Conservation (phyloP, 2,888 invertebrate species). For the Empis stercorea region DNA sequence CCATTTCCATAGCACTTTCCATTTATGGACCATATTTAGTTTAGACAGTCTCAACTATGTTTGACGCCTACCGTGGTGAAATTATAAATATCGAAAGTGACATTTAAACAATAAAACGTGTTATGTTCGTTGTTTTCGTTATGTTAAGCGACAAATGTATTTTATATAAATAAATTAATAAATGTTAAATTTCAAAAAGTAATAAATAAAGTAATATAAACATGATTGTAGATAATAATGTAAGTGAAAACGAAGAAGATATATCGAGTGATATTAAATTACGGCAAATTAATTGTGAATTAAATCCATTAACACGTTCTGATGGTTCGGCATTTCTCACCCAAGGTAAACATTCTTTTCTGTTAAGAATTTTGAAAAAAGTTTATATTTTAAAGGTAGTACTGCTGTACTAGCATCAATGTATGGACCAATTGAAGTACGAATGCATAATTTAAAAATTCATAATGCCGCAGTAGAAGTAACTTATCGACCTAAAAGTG, state of each 20-base stretch:
- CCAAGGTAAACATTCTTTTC: constrained; percentile 45
- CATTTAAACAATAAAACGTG: too few species aligned
- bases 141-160: too few species aligned
- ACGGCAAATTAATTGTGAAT: constrained; percentile 50
- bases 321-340: constrained; percentile 68
- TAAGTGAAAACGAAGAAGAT: neutral
- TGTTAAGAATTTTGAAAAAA: too few species aligned
- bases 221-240: neutral
- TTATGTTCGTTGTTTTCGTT: too few species aligned
- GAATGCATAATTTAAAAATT: constrained; percentile 57
- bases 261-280: constrained; percentile 15
- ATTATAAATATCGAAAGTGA: too few species aligned
- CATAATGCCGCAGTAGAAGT: constrained; percentile 67
- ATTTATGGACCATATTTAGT: too few species aligned
- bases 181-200: too few species aligned
- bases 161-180: too few species aligned
- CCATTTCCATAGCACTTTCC: too few species aligned
- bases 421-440: constrained; percentile 73
- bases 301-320: constrained; percentile 57
- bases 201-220: neutral
- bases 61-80: too few species aligned
- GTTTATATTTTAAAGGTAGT: constrained; percentile 44
- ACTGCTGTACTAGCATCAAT: constrained; percentile 65
- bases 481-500: constrained; percentile 60
- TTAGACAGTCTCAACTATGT: too few species aligned